Base-by-base conservation (phyloP, 92 coral and sea anemone genomes). In the Ricordea florida region DNA sequence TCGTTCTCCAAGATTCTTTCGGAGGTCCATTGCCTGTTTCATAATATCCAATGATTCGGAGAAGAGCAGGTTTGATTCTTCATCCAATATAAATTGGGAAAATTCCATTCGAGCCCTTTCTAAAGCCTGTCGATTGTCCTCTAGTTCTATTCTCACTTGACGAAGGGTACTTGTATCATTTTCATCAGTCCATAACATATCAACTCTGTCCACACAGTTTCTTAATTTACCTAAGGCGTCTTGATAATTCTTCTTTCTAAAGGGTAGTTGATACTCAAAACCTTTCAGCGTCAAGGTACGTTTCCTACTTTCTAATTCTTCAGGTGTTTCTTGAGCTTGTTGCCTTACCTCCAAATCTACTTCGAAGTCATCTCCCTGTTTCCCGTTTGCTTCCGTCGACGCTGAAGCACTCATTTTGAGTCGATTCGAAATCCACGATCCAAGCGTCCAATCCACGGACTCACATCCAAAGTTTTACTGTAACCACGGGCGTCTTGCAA, bases 1-100 rank as follows among this genome's bases (percentile, higher is more conserved):
- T 48, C 41, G 62, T 30, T 76, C 82, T 17, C 65, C 72, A 2
- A 76, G n/a, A n/a, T n/a, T n/a, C n/a, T n/a, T n/a, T n/a, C n/a
- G n/a, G n/a, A n/a, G n/a, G n/a, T n/a, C n/a, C 45, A 47, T 36
- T 0, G 69, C 70, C 28, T 73, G 58, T 45, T 73, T 38, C 2
- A 14, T 38, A 48, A 21, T 6, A n/a, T 8, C 7, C 7, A 8
- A 6, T 8, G 22, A 48, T 17, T 48, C 22, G 6, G 7, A 10
- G 10, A 9, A 6, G 7, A 17, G 6, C 7, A 8, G 7, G 13
- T 48, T 18, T 6, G 18, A 8, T 18, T 48, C 57, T 48, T 48
- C 57, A 8, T 17, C 57, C 6, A 21, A 48, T 6, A 48, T 8
- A 6, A 48, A 18, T 10, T 6, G 7, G 6, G 22, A 6, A 18